Percentiles rank a stretch among this genome's conserved stretches.
Evolutionary conservation across 2,797 vertebrate species (phyloP).

Genomic region (Poeciliopsis turneri): DNA sequence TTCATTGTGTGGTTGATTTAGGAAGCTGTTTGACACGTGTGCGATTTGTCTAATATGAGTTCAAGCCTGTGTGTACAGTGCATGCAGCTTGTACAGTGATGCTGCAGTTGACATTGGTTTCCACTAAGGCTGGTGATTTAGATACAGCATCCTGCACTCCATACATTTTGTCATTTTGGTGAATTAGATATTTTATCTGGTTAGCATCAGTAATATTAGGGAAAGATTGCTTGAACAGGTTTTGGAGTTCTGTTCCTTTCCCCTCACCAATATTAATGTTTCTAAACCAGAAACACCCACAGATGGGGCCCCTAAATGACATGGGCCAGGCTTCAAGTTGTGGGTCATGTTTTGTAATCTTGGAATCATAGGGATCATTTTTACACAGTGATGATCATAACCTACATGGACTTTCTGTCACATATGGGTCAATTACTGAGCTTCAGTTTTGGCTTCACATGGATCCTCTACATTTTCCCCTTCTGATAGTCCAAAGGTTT

Average conservation of each 20-base stretch:
- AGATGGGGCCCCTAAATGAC: conserved; percentile 45
- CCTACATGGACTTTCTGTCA: conserved; percentile 9
- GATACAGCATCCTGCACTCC: conserved; percentile 7
- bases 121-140: conserved; percentile 11
- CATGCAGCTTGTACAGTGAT: conserved; percentile 12
- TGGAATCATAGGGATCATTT: conserved; percentile 25
- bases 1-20: conserved; percentile 13
- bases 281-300: conserved; percentile 52
- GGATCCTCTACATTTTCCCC: conserved; percentile 9
- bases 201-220: conserved; percentile 58
- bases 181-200: conserved; percentile 48
- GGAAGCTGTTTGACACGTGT: conserved; percentile 17
- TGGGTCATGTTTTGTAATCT: conserved; percentile 35
- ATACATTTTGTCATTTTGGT: conserved; percentile 25
- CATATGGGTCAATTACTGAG: conserved; percentile 16
- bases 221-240: conserved; percentile 7
- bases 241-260: conserved; percentile 11
- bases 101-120: conserved; percentile 5
- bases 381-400: conserved; percentile 18
- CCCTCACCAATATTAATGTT: neutral
- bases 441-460: conserved; percentile 15
- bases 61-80: neutral
- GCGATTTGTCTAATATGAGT: conserved; percentile 13
- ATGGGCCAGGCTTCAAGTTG: conserved; percentile 24
- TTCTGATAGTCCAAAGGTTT: conserved; percentile 21